Conservation (phyloP, 2,797 vertebrate genomes). For the Chrosomus eos region DNA sequence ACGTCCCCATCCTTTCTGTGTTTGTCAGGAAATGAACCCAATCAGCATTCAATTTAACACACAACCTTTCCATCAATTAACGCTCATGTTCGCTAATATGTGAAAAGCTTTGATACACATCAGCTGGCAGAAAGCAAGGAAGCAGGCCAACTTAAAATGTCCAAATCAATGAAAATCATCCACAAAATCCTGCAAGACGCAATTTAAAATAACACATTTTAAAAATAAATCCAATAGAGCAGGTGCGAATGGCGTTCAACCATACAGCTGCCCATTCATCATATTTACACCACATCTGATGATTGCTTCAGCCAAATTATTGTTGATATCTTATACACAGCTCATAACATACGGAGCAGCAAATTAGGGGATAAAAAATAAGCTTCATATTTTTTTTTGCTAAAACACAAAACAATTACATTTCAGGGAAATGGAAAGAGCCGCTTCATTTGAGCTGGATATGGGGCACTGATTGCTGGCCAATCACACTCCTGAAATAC, state of each 20-base stretch:
- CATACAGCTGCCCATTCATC: not conserved
- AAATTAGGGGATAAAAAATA: constrained; percentile 15
- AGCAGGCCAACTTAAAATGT: not conserved
- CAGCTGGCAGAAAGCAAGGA: constrained; percentile 25
- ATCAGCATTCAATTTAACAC: not conserved
- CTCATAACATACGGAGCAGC: constrained; percentile 10
- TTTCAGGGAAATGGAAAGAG: constrained; percentile 1
- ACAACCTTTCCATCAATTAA: constrained; percentile 16
- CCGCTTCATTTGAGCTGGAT: not conserved
- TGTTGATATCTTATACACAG: constrained; percentile 1
- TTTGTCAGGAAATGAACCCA: constrained; percentile 16
- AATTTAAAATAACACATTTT: constrained; percentile 27
- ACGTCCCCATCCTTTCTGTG: constrained; percentile 4
- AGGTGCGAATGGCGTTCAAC: not conserved
- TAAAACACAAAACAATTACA: constrained; percentile 29
- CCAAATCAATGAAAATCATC: constrained; percentile 20
- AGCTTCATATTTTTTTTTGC: not conserved
- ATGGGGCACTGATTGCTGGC: not conserved
- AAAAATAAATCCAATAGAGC: constrained; percentile 4
- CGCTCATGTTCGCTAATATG: constrained; percentile 18
- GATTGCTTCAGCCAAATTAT: constrained; percentile 44
- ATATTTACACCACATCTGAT: constrained; percentile 2
- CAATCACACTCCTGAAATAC: constrained; percentile 18
- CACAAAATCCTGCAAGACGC: constrained; percentile 21
- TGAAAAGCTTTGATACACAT: constrained; percentile 35